Evolutionary conservation across 2,113 vertebrate genomes (phyloP).

Genomic region (Oncorhynchus kisutch): DNA sequence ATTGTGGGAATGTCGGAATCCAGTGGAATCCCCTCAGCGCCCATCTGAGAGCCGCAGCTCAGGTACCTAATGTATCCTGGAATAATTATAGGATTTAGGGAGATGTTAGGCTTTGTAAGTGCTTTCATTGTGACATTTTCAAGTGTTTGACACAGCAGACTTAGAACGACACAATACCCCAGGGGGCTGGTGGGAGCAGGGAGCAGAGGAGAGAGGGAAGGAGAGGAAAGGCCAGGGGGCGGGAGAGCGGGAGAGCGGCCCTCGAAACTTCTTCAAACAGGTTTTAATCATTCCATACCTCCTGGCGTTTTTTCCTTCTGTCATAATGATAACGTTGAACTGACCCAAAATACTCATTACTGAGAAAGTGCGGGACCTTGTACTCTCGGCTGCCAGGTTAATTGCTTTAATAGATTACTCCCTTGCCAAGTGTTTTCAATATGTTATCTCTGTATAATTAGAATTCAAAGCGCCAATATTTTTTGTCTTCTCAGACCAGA

Average conservation of each 20-base stretch:
- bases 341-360: constrained; percentile 43
- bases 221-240: constrained; percentile 13
- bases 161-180: constrained; percentile 58
- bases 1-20: constrained; percentile 70
- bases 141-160: constrained; percentile 65
- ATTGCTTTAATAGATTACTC: constrained; percentile 17
- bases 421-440: neutral
- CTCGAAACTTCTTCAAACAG: constrained; percentile 53
- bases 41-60: constrained; percentile 67
- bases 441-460: neutral
- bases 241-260: neutral
- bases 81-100: constrained; percentile 75
- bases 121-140: constrained; percentile 70
- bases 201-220: neutral
- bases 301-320: constrained; percentile 28
- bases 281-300: constrained; percentile 61
- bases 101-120: constrained; percentile 74
- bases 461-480: neutral
- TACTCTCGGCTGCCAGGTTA: constrained; percentile 16
- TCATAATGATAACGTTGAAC: constrained; percentile 42
- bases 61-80: constrained; percentile 74
- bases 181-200: constrained; percentile 13
- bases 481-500: neutral
- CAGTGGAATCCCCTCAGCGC: constrained; percentile 66
- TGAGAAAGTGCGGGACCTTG: constrained; percentile 24